Percentiles rank a stretch among this genome's conserved stretches.
These are phyloP conservation scores for Epinotia demarniana DNA, from an alignment of 2,888 invertebrate species.

Conservation along the genomic window DNA sequence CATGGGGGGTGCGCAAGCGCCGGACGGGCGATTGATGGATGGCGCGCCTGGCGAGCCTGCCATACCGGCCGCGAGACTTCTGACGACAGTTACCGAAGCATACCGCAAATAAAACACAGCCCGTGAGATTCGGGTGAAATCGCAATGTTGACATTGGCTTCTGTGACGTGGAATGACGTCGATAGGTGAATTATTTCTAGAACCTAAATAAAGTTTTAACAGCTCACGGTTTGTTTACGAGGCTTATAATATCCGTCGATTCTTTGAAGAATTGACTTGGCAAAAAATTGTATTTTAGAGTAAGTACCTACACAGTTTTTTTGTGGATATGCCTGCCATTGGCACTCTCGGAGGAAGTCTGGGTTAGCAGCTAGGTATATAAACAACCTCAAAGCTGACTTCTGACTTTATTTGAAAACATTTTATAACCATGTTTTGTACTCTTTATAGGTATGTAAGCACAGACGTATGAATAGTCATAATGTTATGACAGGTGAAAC, in stretches of 20 bases:
- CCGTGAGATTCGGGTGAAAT: slow-evolving; percentile 3
- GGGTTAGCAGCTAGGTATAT: neutral
- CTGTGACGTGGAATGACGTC: neutral
- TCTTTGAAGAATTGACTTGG: neutral
- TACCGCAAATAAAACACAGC: slow-evolving; percentile 8
- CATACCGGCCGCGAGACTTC: slow-evolving; percentile 1
- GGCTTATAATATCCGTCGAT: neutral
- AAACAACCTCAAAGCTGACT: neutral
- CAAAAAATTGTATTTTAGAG: too few species aligned
- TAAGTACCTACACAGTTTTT: too few species aligned
- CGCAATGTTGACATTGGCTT: neutral
- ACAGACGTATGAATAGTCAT: neutral
- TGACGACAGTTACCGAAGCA: neutral
- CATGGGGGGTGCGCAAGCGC: slow-evolving; percentile 13
- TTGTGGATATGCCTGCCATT: too few species aligned
- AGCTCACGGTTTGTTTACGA: neutral
- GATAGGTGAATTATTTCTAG: neutral
- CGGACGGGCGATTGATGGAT: slow-evolving; percentile 30
- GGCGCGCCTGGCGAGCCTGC: slow-evolving; percentile 19
- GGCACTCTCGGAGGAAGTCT: neutral
- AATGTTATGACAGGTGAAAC: slow-evolving; percentile 16
- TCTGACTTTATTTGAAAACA: neutral
- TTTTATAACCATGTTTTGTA: neutral
- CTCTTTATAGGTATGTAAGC: neutral
- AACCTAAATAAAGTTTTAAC: neutral